Conservation (phyloP, 2,888 invertebrate species). For the Sarcophaga caerulescens region DNA sequence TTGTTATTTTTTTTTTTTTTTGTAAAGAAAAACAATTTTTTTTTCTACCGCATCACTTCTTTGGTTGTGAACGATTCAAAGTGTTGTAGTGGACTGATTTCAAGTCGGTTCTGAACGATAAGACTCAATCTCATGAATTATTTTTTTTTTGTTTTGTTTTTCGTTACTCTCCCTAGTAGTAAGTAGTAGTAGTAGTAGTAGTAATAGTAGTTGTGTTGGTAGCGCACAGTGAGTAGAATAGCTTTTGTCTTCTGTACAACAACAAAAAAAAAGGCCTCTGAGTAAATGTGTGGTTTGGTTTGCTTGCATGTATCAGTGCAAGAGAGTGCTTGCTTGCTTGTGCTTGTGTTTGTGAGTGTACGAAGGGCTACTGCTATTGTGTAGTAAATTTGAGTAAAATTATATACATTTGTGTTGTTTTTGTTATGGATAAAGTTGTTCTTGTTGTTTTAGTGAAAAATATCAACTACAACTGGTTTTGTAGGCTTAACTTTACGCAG, state of each 20-base stretch:
- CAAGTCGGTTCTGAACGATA: slow-evolving; percentile 70
- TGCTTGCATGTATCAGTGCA: slow-evolving; percentile 13
- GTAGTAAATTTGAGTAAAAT: slow-evolving; percentile 67
- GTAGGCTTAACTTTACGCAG: background rate
- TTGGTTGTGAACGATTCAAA: slow-evolving; percentile 75
- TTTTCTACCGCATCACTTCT: slow-evolving; percentile 48
- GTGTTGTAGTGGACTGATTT: slow-evolving; percentile 78
- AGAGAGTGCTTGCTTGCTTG: slow-evolving; percentile 37
- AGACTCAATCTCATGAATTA: slow-evolving; percentile 77
- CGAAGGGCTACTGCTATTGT: slow-evolving; percentile 63
- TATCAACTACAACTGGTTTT: slow-evolving; percentile 69
- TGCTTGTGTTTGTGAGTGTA: slow-evolving; percentile 6
- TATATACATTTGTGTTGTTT: slow-evolving; percentile 56
- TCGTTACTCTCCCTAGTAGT: slow-evolving; percentile 66
- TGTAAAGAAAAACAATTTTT: slow-evolving; percentile 15
- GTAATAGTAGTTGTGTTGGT: background rate
- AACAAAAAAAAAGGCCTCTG: background rate
- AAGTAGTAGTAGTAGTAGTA: slow-evolving; percentile 57
- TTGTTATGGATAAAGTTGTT: slow-evolving; percentile 69
- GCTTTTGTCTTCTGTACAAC: slow-evolving; percentile 31
- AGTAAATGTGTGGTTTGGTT: slow-evolving; percentile 7
- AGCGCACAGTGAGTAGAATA: slow-evolving; percentile 46
- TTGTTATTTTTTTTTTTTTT: background rate
- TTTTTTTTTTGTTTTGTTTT: slow-evolving; percentile 37
- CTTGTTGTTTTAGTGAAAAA: slow-evolving; percentile 35